Percentiles rank a stretch among this genome's conserved stretches.
phyloP scores from a whole-genome alignment of 1,140 invertebrate species.

The Cherax quadricarinatus region DNA sequence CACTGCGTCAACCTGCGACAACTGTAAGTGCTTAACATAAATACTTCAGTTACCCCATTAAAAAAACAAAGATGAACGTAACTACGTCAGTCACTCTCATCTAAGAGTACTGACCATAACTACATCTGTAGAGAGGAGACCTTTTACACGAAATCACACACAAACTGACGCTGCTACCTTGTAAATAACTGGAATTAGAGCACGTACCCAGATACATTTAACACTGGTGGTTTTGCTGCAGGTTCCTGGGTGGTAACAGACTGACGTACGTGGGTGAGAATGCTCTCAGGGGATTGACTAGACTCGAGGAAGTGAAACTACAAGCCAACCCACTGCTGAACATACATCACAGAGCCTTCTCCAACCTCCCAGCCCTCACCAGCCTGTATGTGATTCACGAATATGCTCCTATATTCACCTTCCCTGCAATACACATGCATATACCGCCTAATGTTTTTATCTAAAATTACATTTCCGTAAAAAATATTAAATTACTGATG shows the following conservation, averaged over 20 bases:
- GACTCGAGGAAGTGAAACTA: conserved; percentile 31
- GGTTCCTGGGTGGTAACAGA: conserved; percentile 47
- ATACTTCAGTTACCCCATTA: no score
- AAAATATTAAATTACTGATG: neutral
- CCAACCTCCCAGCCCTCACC: conserved; percentile 48
- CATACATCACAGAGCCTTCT: conserved; percentile 41
- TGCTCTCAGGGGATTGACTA: conserved; percentile 70
- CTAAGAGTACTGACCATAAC: no score
- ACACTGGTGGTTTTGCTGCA: neutral
- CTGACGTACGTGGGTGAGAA: conserved; percentile 75
- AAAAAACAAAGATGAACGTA: no score
- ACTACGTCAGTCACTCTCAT: no score
- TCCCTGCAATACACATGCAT: neutral
- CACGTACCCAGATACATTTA: no score
- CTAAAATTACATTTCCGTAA: neutral
- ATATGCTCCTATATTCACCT: no score
- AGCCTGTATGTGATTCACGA: conserved; percentile 20
- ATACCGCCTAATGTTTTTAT: no score
- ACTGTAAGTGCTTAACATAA: conserved; percentile 81
- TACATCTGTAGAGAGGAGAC: no score
- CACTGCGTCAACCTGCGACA: conserved; percentile 83
- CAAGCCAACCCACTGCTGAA: conserved; percentile 23
- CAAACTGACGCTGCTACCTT: no score
- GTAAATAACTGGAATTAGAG: no score
- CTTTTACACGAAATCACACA: no score